Base-by-base conservation (phyloP, 2,888 invertebrate genomes). In the Volucella inanis region DNA sequence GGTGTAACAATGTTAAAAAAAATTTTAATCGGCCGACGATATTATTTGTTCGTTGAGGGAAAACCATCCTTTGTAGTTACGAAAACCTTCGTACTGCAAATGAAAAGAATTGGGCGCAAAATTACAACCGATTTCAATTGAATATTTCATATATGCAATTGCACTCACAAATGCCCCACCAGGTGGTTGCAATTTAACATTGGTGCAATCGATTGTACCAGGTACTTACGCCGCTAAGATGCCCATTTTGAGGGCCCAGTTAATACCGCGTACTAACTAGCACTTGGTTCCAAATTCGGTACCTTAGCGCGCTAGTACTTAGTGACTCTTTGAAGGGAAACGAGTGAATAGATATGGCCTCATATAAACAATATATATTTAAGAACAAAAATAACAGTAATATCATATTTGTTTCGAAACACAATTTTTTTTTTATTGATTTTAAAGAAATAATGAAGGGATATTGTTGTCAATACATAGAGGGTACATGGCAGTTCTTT, bases 351-450 rank as follows among this genome's bases (percentile, higher is more conserved):
- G 18, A 22, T 22, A 1, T 22, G 18, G 3, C 18, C 3, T 3
- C 18, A 22, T 22, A 2, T 22, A 22, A 1, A 22, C 18, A 31
- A 11, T 41, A 0, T 11, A 9, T 18, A 4, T 15, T 18, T 50
- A 50, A 22, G 0, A 15, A 2, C 9, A 18, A 50, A 18, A 8
- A 55, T 14, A 45, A 67, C 15, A 43, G 50, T 59, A 62, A 70
- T 39, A 68, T 67, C 71, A 67, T 65, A 59, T 31, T 31, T 31
- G 31, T 31, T 31, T 31, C 31, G 31, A 31, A 31, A 31, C 61
- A 9, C 61, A 11, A 11, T 84, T 77, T 79, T 31, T n/a, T 31
- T 31, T 31, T 31, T 31, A 79, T 83, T 83, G 10, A 54, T 43
- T 62, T 65, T 31, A 31, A 31, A 6, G 31, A 31, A 31, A 31